A percentile compares a stretch with the other conserved stretches of the same genome.
Conservation (phyloP, 2,797 vertebrate species). For the Amniataba percoides region DNA sequence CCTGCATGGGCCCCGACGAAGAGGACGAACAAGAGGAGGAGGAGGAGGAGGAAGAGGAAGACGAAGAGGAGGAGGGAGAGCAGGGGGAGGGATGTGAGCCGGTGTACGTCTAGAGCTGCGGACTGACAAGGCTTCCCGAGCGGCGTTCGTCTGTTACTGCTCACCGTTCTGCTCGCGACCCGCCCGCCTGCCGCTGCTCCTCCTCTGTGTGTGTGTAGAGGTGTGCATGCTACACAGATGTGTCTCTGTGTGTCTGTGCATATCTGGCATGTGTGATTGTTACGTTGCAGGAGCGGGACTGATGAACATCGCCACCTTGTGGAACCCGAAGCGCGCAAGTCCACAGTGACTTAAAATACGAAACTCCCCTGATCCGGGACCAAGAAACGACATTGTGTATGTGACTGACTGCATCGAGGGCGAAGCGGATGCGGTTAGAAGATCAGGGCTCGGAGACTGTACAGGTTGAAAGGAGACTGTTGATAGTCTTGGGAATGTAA, state of each 20-base stretch:
- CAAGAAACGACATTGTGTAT: constrained; percentile 64
- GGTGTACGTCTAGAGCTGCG: constrained; percentile 91
- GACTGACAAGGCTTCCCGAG: constrained; percentile 15
- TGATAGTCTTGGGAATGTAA: constrained; percentile 31
- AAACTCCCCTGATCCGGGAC: constrained; percentile 77
- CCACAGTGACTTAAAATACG: constrained; percentile 45
- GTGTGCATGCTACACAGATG: constrained; percentile 30
- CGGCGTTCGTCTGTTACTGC: constrained; percentile 20
- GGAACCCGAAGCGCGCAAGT: constrained; percentile 50
- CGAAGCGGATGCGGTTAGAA: constrained; percentile 11
- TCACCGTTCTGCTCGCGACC: constrained; percentile 12
- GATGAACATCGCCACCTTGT: constrained; percentile 62
- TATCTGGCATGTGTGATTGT: constrained; percentile 41
- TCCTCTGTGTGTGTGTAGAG: constrained; percentile 30
- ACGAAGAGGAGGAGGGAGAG: constrained; percentile 85
- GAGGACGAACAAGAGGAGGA: constrained; percentile 77
- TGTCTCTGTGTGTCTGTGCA: constrained; percentile 32
- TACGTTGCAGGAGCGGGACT: constrained; percentile 48
- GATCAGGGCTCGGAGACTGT: constrained; percentile 18
- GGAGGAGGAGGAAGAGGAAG: constrained; percentile 81
- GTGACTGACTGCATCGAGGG: constrained; percentile 12
- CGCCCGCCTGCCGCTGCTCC: constrained; percentile 26
- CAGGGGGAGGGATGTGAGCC: constrained; percentile 93
- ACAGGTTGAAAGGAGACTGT: constrained; percentile 23
- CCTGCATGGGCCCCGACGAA: constrained; percentile 80